These are phyloP conservation scores for Pristis pectinata DNA, from an alignment of 2,797 vertebrate genomes.

Conservation along the genomic window DNA sequence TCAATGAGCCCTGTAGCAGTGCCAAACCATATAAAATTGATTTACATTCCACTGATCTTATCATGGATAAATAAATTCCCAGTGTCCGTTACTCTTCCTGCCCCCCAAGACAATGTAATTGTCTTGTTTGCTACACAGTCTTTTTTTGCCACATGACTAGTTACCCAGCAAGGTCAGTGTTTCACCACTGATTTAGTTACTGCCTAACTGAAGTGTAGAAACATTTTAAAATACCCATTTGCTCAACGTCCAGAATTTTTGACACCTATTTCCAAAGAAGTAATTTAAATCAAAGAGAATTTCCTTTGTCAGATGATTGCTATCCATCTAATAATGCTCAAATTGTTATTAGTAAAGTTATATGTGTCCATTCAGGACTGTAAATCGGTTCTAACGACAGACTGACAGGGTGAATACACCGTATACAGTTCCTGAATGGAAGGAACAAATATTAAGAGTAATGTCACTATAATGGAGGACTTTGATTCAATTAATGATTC, in stretches of 20 bases:
- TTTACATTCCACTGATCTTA: slow-evolving; percentile 15
- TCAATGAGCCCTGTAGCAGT: neutral
- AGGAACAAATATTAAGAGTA: neutral
- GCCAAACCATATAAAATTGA: neutral
- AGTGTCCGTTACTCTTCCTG: neutral
- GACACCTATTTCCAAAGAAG: neutral
- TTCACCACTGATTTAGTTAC: neutral
- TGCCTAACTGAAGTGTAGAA: neutral
- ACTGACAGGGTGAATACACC: neutral
- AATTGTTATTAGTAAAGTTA: neutral
- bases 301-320: neutral
- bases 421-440: neutral
- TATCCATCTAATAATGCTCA: neutral
- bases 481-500: neutral
- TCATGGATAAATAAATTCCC: neutral
- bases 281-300: neutral
- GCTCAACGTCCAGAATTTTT: neutral
- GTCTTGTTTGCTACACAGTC: neutral
- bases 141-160: neutral
- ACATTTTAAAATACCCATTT: neutral
- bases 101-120: neutral
- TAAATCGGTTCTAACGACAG: neutral
- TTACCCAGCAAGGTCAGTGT: neutral
- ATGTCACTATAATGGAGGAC: neutral
- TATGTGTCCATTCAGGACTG: neutral